A percentile compares a stretch with the other conserved stretches of the same genome.
Conservation (phyloP, 2,113 vertebrate species). For the Hyperopisus bebe region DNA sequence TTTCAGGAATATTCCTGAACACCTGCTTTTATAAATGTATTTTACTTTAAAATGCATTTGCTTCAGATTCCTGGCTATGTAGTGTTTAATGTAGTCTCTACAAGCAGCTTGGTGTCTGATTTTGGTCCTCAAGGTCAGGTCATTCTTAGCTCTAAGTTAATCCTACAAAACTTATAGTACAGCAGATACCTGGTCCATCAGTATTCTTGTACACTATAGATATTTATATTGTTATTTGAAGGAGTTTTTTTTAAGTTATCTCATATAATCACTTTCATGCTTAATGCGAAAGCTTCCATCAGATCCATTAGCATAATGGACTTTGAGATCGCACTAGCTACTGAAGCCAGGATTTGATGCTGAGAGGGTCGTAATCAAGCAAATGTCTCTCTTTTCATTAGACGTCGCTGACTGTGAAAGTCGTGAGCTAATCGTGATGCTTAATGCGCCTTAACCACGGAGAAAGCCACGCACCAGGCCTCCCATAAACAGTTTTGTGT, state of each 20-base stretch:
- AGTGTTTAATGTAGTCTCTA: background rate
- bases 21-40: background rate
- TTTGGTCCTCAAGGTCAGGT: background rate
- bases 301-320: constrained; percentile 22
- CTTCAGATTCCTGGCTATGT: background rate
- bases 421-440: constrained; percentile 20
- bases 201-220: background rate
- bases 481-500: background rate
- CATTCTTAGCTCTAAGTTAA: background rate
- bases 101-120: background rate
- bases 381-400: constrained; percentile 26
- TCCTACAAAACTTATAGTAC: background rate
- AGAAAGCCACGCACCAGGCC: constrained; percentile 7
- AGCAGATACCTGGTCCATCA: background rate
- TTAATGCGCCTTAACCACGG: constrained; percentile 14
- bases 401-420: constrained; percentile 17
- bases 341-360: constrained; percentile 8
- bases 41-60: background rate
- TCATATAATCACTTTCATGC: background rate
- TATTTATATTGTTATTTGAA: background rate
- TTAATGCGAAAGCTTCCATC: background rate
- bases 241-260: background rate
- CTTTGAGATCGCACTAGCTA: background rate
- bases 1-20: background rate
- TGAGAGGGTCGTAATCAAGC: constrained; percentile 19